Evolutionary conservation across 2,888 invertebrate species (phyloP).

Genomic region (Urechis unicinctus): DNA sequence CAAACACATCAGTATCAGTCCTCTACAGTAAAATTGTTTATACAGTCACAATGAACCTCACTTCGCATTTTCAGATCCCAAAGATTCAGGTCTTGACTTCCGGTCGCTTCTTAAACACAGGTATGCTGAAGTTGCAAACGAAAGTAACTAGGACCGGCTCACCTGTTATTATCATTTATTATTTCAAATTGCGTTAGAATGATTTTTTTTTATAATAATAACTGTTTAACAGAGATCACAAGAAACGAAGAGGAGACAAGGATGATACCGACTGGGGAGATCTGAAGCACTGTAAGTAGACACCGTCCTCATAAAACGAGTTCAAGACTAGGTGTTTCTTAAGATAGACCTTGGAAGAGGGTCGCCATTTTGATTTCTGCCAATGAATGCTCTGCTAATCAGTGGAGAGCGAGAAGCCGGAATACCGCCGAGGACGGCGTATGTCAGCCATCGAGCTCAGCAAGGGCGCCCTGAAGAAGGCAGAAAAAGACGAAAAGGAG

Average conservation of each 20-base stretch:
- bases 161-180: too few species aligned
- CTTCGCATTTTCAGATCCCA: slow-evolving; percentile 53
- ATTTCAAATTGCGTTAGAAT: too few species aligned
- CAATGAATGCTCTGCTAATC: not conserved
- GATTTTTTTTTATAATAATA: not conserved
- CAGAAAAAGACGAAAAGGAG: slow-evolving; percentile 8
- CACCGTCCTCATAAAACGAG: not conserved
- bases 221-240: slow-evolving; percentile 32
- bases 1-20: not conserved
- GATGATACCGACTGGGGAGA: slow-evolving; percentile 89
- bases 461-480: slow-evolving; percentile 29
- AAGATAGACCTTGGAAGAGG: not conserved
- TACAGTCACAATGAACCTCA: too few species aligned
- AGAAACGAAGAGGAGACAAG: slow-evolving; percentile 61
- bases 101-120: slow-evolving; percentile 90
- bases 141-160: too few species aligned
- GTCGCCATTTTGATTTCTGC: not conserved
- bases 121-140: too few species aligned
- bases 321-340: not conserved
- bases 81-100: slow-evolving; percentile 98
- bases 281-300: slow-evolving; percentile 60
- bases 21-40: too few species aligned
- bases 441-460: slow-evolving; percentile 44
- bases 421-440: slow-evolving; percentile 27
- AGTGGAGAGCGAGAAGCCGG: slow-evolving; percentile 16